A percentile compares a stretch with the other conserved stretches of the same genome.
These are phyloP conservation scores for Cebus imitator DNA, from an alignment of 2,113 vertebrate species.

Conservation along the genomic window DNA sequence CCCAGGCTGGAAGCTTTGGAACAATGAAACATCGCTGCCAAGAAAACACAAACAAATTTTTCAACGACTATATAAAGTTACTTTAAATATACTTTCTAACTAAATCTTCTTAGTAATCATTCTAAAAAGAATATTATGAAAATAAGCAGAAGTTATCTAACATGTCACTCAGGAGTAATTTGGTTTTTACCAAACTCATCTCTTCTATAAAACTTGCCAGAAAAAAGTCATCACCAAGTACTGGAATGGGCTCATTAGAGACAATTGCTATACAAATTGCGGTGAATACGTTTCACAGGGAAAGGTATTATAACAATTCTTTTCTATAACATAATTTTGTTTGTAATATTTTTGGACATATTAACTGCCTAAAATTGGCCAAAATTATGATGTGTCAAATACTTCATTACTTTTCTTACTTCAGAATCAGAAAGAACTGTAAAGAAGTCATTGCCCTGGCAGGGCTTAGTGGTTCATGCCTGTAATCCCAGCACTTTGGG, in stretches of 20 bases:
- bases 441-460: not conserved
- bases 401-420: not conserved
- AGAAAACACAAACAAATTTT: not conserved
- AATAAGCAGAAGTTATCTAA: not conserved
- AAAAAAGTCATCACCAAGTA: not conserved
- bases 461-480: accelerated
- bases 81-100: not conserved
- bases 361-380: not conserved
- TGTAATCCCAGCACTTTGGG: no score
- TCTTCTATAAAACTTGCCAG: not conserved
- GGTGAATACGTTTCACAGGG: not conserved
- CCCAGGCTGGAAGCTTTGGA: not conserved
- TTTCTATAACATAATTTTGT: not conserved
- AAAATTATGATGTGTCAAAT: not conserved
- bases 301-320: not conserved
- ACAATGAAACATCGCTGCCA: not conserved
- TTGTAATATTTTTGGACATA: constrained; percentile 13
- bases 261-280: not conserved
- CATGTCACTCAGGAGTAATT: not conserved
- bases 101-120: not conserved
- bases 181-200: not conserved
- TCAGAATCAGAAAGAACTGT: constrained; percentile 5
- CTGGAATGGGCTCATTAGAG: not conserved
- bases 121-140: not conserved
- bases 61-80: not conserved